A percentile compares a stretch with the other conserved stretches of the same genome.
Conservation (phyloP, 2,888 invertebrate species). For the Cephus pygmeus region DNA sequence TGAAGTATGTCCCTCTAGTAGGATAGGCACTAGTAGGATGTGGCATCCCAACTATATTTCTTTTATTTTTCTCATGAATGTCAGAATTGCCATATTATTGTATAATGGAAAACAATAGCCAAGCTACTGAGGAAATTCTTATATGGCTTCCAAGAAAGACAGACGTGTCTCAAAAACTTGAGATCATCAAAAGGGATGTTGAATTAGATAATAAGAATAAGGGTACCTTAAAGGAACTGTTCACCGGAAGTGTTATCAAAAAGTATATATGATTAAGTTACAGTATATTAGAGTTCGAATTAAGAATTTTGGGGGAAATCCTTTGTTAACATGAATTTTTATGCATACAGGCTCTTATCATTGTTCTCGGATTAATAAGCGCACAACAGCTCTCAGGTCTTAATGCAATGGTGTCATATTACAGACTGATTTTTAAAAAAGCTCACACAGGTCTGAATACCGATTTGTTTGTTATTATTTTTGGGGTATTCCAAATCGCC, state of each 20-base stretch:
- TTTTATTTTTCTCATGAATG: slow-evolving; percentile 27
- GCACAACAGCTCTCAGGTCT: slow-evolving; percentile 52
- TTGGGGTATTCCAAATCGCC: slow-evolving; percentile 62
- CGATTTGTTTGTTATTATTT: slow-evolving; percentile 61
- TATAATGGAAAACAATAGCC: slow-evolving; percentile 27
- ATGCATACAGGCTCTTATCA: no score
- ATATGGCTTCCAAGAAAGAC: slow-evolving; percentile 39
- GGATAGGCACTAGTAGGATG: slow-evolving; percentile 24
- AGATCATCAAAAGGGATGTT: slow-evolving; percentile 42
- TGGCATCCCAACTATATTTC: slow-evolving; percentile 29
- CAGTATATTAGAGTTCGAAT: no score
- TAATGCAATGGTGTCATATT: slow-evolving; percentile 46
- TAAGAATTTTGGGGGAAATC: no score
- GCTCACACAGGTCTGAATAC: slow-evolving; percentile 52
- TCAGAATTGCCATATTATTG: slow-evolving; percentile 36
- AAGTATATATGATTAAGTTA: slow-evolving; percentile 1
- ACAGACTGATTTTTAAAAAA: slow-evolving; percentile 55
- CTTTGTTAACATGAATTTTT: no score
- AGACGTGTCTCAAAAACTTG: slow-evolving; percentile 49
- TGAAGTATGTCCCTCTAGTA: slow-evolving; percentile 21
- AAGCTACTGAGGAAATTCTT: slow-evolving; percentile 42
- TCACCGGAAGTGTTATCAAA: slow-evolving; percentile 14
- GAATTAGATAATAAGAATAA: slow-evolving; percentile 52
- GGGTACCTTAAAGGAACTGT: slow-evolving; percentile 20
- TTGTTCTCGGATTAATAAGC: slow-evolving; percentile 15